Conservation (phyloP, 2,797 vertebrate genomes). For the Lophotriccus pileatus region DNA sequence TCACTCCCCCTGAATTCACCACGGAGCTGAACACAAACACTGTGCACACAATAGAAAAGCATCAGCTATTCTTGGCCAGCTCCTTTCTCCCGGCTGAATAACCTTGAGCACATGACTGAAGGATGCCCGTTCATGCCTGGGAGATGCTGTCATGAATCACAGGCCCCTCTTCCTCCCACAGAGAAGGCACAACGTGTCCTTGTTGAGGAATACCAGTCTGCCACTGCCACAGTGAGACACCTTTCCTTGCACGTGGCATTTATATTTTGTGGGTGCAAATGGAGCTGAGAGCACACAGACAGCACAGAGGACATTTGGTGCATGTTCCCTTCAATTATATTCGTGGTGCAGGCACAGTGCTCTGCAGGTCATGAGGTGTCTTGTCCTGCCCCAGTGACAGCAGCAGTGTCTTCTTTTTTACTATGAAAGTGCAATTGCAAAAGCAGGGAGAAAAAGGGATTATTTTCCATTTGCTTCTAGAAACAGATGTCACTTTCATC, state of each 20-base stretch:
- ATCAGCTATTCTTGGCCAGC: not conserved
- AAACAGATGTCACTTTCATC: not conserved
- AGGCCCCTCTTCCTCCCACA: not conserved
- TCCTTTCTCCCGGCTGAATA: not conserved
- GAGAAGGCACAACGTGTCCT: not conserved
- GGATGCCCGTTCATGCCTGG: not conserved
- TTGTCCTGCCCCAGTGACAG: not conserved
- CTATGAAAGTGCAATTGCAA: not conserved
- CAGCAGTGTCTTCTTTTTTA: not conserved
- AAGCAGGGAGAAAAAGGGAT: not conserved
- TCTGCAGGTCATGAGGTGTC: not conserved
- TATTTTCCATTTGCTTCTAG: not conserved
- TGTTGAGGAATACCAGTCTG: not conserved
- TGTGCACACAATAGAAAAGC: not conserved
- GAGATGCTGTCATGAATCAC: constrained; percentile 23
- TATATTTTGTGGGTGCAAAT: not conserved
- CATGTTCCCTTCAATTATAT: fast-evolving
- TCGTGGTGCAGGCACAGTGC: fast-evolving
- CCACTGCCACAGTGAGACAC: not conserved
- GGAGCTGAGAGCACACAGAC: not conserved
- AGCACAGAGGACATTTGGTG: not conserved
- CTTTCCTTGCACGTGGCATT: not conserved
- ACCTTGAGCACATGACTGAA: constrained; percentile 11
- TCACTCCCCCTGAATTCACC: not conserved
- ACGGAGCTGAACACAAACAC: not conserved